These are phyloP conservation scores for Xylophagus ater DNA, from an alignment of 2,888 invertebrate genomes.

Conservation along the genomic window DNA sequence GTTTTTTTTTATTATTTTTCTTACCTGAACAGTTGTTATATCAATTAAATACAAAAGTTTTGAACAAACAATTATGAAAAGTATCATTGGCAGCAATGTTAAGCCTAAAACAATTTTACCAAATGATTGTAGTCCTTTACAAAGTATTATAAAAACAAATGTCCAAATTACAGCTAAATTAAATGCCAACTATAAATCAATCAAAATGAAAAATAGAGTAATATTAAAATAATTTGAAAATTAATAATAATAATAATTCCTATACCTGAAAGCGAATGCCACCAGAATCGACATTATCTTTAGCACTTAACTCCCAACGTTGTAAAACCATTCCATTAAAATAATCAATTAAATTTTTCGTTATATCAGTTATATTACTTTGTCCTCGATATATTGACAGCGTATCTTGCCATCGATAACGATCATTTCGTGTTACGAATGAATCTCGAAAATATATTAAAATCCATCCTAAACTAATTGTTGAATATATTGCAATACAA, in stretches of 20 bases:
- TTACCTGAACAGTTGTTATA: slow-evolving; percentile 24
- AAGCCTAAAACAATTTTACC: slow-evolving; percentile 55
- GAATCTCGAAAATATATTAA: slow-evolving; percentile 80
- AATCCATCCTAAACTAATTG: slow-evolving; percentile 83
- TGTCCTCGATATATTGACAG: slow-evolving; percentile 57
- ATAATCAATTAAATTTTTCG: slow-evolving; percentile 74
- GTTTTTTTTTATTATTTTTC: slow-evolving; percentile 9
- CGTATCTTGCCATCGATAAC: slow-evolving; percentile 72
- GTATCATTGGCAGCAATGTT: slow-evolving; percentile 65
- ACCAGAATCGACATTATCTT: slow-evolving; percentile 30
- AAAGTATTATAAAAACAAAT: slow-evolving; percentile 75
- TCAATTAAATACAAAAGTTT: slow-evolving; percentile 31
- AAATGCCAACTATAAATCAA: slow-evolving; percentile 70
- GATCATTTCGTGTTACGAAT: slow-evolving; percentile 67
- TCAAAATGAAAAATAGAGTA: background rate
- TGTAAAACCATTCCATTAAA: slow-evolving; percentile 70
- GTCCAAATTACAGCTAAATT: slow-evolving; percentile 85
- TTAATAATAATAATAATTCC: slow-evolving; percentile 20
- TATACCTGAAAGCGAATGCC: slow-evolving; percentile 32
- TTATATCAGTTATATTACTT: slow-evolving; percentile 43
- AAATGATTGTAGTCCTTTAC: slow-evolving; percentile 63
- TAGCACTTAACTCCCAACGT: slow-evolving; percentile 38
- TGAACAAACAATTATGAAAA: slow-evolving; percentile 39
- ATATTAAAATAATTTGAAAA: background rate
- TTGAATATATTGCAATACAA: slow-evolving; percentile 74